Percentiles rank a stretch among this genome's conserved stretches.
Evolutionary conservation across 2,888 invertebrate genomes (phyloP).

Genomic region (Cyaniris semiargus): DNA sequence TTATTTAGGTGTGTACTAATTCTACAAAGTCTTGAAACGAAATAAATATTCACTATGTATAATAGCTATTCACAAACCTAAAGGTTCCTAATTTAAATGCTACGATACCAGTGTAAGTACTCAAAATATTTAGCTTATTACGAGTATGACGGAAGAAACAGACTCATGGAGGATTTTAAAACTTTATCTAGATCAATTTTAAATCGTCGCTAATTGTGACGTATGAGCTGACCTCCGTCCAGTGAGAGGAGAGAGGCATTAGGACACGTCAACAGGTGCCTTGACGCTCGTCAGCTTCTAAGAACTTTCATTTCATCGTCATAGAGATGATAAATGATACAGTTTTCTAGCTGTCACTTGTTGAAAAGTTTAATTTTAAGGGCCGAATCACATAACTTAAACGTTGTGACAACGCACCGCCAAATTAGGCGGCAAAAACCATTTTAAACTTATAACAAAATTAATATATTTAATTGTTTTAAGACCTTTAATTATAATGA

Average conservation of each 20-base stretch:
- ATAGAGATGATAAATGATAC: neutral
- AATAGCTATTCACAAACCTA: no score
- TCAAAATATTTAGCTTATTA: neutral
- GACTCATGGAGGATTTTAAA: neutral
- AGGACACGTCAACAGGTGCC: conserved; percentile 10
- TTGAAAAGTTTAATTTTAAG: neutral
- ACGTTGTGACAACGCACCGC: no score
- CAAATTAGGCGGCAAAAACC: no score
- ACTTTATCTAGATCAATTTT: neutral
- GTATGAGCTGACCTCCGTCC: neutral
- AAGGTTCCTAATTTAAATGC: no score
- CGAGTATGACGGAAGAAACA: neutral
- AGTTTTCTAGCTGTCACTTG: neutral
- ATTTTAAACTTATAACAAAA: no score
- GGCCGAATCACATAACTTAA: neutral
- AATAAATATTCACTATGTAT: no score
- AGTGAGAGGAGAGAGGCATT: conserved; percentile 13
- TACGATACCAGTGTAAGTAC: no score
- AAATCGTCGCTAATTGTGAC: conserved; percentile 2
- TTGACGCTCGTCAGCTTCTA: neutral
- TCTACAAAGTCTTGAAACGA: no score
- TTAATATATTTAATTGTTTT: no score
- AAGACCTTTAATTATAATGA: no score
- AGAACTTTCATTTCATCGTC: neutral
- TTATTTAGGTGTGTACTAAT: no score